phyloP scores from a whole-genome alignment of 2,888 invertebrate genomes.

The Fragum whitleyi region DNA sequence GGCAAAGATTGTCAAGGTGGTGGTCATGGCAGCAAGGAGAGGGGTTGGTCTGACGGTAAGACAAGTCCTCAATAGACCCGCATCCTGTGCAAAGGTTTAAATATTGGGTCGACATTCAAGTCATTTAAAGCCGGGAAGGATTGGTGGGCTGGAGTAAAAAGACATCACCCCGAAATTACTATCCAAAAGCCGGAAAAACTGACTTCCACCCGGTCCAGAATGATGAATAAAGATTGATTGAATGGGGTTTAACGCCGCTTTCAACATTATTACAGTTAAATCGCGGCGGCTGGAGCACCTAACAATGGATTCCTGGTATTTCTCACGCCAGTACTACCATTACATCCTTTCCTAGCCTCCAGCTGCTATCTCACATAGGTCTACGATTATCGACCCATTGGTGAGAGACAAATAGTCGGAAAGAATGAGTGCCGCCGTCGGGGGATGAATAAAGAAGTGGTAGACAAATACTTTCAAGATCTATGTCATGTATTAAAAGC shows the following conservation, averaged over 20 bases:
- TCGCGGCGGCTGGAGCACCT: too few relatives aligned
- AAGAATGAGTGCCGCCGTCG: too few relatives aligned
- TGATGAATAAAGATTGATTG: too few relatives aligned
- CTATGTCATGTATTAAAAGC: constrained; percentile 7
- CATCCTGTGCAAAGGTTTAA: constrained; percentile 23
- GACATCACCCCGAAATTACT: constrained; percentile 39
- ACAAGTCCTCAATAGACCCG: constrained; percentile 33
- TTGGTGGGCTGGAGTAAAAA: constrained; percentile 49
- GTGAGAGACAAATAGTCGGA: too few relatives aligned
- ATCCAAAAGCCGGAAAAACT: constrained; percentile 47
- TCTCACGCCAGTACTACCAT: too few relatives aligned
- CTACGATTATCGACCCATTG: too few relatives aligned
- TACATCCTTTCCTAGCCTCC: too few relatives aligned
- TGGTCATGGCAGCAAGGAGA: constrained; percentile 42
- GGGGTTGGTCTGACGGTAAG: constrained; percentile 53
- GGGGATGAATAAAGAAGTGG: constrained; percentile 41
- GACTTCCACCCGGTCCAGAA: constrained; percentile 28
- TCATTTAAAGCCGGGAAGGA: constrained; percentile 45
- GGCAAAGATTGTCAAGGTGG: constrained; percentile 40
- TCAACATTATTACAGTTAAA: too few relatives aligned
- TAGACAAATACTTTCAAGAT: constrained; percentile 29
- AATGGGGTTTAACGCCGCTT: too few relatives aligned
- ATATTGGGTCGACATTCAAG: constrained; percentile 29
- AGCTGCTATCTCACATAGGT: too few relatives aligned
- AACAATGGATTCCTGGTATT: too few relatives aligned